These are phyloP conservation scores for Ormia ochracea DNA, from an alignment of 2,888 invertebrate genomes.

Conservation along the genomic window DNA sequence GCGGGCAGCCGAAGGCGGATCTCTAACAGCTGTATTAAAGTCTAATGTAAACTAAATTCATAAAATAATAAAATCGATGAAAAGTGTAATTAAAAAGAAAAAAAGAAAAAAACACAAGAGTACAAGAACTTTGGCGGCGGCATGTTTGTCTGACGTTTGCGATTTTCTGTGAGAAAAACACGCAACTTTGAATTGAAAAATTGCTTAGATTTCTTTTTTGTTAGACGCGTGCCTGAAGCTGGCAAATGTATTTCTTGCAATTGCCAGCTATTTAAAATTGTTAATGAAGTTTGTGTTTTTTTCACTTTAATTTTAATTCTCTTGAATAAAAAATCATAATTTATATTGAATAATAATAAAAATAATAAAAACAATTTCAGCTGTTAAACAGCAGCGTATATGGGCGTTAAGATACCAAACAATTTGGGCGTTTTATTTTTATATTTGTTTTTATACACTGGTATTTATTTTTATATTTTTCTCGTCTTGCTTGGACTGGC, in stretches of 20 bases:
- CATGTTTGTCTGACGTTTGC: background rate
- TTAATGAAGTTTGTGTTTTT: slow-evolving; percentile 16
- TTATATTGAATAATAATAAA: slow-evolving; percentile 48
- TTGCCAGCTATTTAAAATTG: slow-evolving; percentile 3
- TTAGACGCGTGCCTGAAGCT: slow-evolving; percentile 45
- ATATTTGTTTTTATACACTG: slow-evolving; percentile 29
- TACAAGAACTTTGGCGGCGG: slow-evolving; percentile 53
- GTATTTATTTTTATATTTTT: background rate
- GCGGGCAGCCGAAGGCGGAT: background rate
- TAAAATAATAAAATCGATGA: slow-evolving; percentile 48
- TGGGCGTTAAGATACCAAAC: slow-evolving; percentile 56
- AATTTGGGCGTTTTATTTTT: slow-evolving; percentile 59
- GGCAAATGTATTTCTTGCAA: background rate
- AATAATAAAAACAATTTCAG: slow-evolving; percentile 53
- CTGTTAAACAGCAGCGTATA: slow-evolving; percentile 54
- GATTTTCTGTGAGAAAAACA: slow-evolving; percentile 21
- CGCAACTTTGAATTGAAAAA: slow-evolving; percentile 16
- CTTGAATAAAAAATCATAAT: slow-evolving; percentile 30
- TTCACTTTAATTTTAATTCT: slow-evolving; percentile 32
- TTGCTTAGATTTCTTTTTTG: background rate
- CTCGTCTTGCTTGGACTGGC: slow-evolving; percentile 36
- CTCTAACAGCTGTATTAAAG: slow-evolving; percentile 18
- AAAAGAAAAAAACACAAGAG: slow-evolving; percentile 19
- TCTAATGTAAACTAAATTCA: slow-evolving; percentile 8
- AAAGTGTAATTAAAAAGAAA: slow-evolving; percentile 59